Conservation (phyloP, 35 echinoderm and acorn worm genomes). For the Amphiura filiformis region DNA sequence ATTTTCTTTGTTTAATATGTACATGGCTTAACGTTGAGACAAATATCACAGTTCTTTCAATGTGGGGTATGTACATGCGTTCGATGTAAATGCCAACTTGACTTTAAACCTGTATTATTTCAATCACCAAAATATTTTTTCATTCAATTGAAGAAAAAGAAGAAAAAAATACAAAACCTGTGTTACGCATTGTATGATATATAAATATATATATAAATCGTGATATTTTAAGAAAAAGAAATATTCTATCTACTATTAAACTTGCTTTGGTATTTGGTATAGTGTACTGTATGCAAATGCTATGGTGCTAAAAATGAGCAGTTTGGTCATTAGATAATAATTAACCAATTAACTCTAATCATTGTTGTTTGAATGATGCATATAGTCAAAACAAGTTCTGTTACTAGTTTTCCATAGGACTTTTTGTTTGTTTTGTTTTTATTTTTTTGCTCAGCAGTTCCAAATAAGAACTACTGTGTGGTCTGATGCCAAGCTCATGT, state of each 20-base stretch:
- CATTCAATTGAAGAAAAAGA: neutral
- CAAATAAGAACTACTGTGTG: too few relatives aligned
- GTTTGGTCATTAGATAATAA: too few relatives aligned
- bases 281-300: conserved; percentile 11
- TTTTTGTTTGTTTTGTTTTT: too few relatives aligned
- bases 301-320: conserved; percentile 3
- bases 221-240: conserved; percentile 6
- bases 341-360: too few relatives aligned
- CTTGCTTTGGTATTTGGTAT: conserved; percentile 4
- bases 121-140: neutral
- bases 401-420: too few relatives aligned
- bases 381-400: too few relatives aligned
- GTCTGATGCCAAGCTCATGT: too few relatives aligned
- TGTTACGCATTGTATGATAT: neutral
- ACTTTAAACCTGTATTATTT: neutral
- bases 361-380: too few relatives aligned
- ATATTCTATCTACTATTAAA: neutral
- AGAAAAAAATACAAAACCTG: neutral
- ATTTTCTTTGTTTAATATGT: too few relatives aligned
- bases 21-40: too few relatives aligned
- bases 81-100: neutral
- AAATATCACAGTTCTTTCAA: conserved; percentile 11
- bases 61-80: too few relatives aligned
- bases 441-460: too few relatives aligned
- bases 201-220: conserved; percentile 14